These are phyloP conservation scores for Ophion ventricosus DNA, from an alignment of 2,888 invertebrate genomes.

Conservation along the genomic window DNA sequence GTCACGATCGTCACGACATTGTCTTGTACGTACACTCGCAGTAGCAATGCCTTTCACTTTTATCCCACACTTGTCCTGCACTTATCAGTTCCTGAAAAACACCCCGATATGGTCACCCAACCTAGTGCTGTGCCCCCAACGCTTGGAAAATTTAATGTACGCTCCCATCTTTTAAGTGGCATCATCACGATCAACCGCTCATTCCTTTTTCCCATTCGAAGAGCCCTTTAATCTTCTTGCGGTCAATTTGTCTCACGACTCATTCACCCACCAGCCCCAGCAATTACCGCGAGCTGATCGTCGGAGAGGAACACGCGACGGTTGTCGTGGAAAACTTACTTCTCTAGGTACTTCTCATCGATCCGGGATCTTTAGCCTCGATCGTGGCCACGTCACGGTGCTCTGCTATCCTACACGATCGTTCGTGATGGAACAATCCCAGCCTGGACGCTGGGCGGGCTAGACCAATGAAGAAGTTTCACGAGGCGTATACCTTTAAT, in stretches of 20 bases:
- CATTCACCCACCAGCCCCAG: neutral
- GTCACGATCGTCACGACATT: constrained; percentile 49
- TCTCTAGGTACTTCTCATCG: neutral
- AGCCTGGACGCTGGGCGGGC: constrained; percentile 31
- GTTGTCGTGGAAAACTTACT: neutral
- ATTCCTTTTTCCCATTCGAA: neutral
- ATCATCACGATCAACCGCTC: neutral
- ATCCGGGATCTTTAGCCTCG: constrained; percentile 51
- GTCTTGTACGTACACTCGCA: neutral
- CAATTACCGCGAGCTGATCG: constrained; percentile 12
- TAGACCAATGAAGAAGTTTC: constrained; percentile 57
- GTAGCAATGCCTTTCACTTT: neutral
- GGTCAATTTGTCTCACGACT: constrained; percentile 23
- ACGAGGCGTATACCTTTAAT: constrained; percentile 44
- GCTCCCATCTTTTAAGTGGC: neutral
- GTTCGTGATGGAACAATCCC: constrained; percentile 51
- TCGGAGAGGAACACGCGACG: neutral
- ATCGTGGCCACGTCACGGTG: constrained; percentile 45
- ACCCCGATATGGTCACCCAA: neutral
- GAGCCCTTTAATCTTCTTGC: neutral
- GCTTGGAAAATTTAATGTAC: neutral
- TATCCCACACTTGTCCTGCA: neutral
- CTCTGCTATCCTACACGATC: constrained; percentile 50
- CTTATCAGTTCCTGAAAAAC: neutral
- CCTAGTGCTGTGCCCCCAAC: neutral